Evolutionary conservation across 1,140 invertebrate species (phyloP).

Genomic region (Adoxophyes honmai): DNA sequence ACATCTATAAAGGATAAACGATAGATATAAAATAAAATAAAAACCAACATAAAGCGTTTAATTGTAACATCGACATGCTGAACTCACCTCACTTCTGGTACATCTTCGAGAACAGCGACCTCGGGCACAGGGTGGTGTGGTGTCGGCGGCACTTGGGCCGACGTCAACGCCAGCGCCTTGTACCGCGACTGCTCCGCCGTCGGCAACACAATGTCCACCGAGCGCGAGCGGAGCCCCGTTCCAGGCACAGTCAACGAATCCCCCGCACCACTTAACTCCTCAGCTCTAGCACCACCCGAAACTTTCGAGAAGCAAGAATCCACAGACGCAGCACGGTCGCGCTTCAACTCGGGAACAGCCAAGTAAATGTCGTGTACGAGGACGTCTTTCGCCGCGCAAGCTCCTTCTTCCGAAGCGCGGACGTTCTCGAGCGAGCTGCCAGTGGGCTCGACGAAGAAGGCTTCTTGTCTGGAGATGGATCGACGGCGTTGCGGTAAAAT

Average conservation of each 20-base stretch:
- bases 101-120: slow-evolving; percentile 30
- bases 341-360: slow-evolving; percentile 87
- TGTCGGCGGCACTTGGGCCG: slow-evolving; percentile 56
- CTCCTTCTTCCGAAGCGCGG: slow-evolving; percentile 76
- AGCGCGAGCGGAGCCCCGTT: slow-evolving; percentile 85
- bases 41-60: too few species aligned
- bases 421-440: slow-evolving; percentile 83
- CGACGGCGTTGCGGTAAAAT: slow-evolving; percentile 74
- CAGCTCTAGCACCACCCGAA: slow-evolving; percentile 81
- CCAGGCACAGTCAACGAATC: slow-evolving; percentile 83
- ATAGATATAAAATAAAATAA: too few species aligned
- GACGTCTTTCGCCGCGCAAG: slow-evolving; percentile 75
- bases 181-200: slow-evolving; percentile 91
- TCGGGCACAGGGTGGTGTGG: slow-evolving; percentile 34
- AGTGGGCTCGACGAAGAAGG: slow-evolving; percentile 84
- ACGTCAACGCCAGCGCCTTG: slow-evolving; percentile 84
- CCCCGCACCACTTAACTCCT: slow-evolving; percentile 80
- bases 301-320: slow-evolving; percentile 89
- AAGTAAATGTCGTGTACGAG: slow-evolving; percentile 86
- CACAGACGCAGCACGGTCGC: slow-evolving; percentile 90
- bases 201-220: slow-evolving; percentile 93
- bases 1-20: too few species aligned
- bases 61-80: neutral
- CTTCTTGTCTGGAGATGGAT: slow-evolving; percentile 87
- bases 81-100: slow-evolving; percentile 46